A percentile compares a stretch with the other conserved stretches of the same genome.
Conservation (phyloP, 2,888 invertebrate species). For the Drosophila bunnanda region DNA sequence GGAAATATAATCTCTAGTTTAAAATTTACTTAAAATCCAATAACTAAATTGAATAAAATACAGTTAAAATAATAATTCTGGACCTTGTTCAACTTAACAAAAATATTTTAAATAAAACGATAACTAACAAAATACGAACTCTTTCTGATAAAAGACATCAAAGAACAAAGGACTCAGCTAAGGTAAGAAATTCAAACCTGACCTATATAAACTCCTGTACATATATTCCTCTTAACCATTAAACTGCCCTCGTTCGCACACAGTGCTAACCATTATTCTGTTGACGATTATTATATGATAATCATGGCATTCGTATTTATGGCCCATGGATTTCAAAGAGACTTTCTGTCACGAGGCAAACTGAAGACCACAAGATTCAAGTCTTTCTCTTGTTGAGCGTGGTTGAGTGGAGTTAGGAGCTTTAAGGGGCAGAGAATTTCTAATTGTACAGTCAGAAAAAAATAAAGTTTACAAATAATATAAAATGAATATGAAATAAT, state of each 20-base stretch:
- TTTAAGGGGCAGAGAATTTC: constrained; percentile 2
- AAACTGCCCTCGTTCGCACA: constrained; percentile 20
- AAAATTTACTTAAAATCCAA: background rate
- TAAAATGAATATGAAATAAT: background rate
- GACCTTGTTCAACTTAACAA: rapidly evolving
- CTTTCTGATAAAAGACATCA: too few relatives aligned
- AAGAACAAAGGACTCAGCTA: too few relatives aligned
- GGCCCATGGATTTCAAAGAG: constrained; percentile 14
- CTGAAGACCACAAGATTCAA: constrained; percentile 15
- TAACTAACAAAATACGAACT: too few relatives aligned
- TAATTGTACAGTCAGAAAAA: constrained; percentile 6
- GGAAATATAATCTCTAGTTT: background rate
- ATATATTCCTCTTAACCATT: background rate
- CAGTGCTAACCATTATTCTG: constrained; percentile 9
- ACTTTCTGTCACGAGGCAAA: constrained; percentile 16
- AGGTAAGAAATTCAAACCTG: too few relatives aligned
- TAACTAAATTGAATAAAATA: background rate
- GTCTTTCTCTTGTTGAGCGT: background rate
- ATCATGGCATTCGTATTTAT: constrained; percentile 33
- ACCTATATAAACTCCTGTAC: background rate
- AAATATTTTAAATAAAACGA: too few relatives aligned
- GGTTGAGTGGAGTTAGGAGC: background rate
- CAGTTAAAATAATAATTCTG: background rate
- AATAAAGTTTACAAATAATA: too few relatives aligned
- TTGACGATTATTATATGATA: constrained; percentile 33